Percentiles rank a stretch among this genome's conserved stretches.
These are phyloP conservation scores for Dryadula phaetusa DNA, from an alignment of 2,888 invertebrate species.

Conservation along the genomic window DNA sequence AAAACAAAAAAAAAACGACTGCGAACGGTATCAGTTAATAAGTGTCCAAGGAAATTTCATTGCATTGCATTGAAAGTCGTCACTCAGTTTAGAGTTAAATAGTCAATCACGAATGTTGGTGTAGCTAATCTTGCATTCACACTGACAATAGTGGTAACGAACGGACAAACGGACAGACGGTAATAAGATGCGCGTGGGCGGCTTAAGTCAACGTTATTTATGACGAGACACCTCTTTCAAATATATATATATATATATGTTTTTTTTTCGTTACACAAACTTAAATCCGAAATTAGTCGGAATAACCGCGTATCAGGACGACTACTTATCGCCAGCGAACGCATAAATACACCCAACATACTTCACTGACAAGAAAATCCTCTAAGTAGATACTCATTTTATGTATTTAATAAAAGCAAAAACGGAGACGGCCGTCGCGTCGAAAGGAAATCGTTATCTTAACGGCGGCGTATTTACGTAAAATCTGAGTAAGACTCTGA, in stretches of 20 bases:
- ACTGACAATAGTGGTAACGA: conserved; percentile 81
- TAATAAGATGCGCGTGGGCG: conserved; percentile 82
- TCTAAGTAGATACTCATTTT: conserved; percentile 67
- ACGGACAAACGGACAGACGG: conserved; percentile 80
- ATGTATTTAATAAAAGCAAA: conserved; percentile 73
- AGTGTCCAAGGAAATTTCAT: conserved; percentile 30
- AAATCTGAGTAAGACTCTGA: conserved; percentile 78
- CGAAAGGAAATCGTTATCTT: conserved; percentile 81
- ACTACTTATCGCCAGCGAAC: conserved; percentile 40
- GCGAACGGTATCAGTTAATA: conserved; percentile 37
- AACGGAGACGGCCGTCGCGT: conserved; percentile 65
- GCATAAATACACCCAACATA: conserved; percentile 55
- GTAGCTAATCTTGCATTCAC: conserved; percentile 82
- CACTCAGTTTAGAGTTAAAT: conserved; percentile 77
- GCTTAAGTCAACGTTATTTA: conserved; percentile 83
- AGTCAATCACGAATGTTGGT: conserved; percentile 81
- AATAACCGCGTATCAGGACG: conserved; percentile 37
- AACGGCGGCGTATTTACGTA: conserved; percentile 79
- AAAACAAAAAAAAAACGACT: conserved; percentile 22
- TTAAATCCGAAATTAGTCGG: conserved; percentile 39
- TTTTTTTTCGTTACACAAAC: conserved; percentile 50
- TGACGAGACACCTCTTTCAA: conserved; percentile 66
- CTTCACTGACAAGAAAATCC: conserved; percentile 66
- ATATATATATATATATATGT: no score
- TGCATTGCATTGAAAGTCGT: conserved; percentile 63